phyloP scores from a whole-genome alignment of 2,797 vertebrate genomes.

The Poecilia gillii region DNA sequence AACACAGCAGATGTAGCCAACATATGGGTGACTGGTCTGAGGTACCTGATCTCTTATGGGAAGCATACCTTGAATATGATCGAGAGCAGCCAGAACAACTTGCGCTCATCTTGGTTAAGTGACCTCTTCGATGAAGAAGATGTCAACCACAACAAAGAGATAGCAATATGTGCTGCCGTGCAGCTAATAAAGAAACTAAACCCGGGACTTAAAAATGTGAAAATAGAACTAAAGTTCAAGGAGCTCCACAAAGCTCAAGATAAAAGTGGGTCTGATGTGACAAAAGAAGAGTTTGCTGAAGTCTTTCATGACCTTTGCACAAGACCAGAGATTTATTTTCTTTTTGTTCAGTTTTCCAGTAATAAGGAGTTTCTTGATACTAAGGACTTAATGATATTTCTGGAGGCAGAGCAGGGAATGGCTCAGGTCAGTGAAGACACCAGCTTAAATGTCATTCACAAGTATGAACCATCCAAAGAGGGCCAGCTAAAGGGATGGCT shows the following conservation, averaged over 20 bases:
- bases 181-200: conserved; percentile 92
- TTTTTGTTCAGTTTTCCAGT: conserved; percentile 99
- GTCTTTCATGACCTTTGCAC: conserved; percentile 99
- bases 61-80: conserved; percentile 97
- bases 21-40: conserved; percentile 96
- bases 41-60: conserved; percentile 97
- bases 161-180: conserved; percentile 88
- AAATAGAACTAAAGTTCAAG: conserved; percentile 97
- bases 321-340: conserved; percentile 97
- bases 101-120: conserved; percentile 96
- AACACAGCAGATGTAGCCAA: conserved; percentile 97
- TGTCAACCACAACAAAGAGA: conserved; percentile 81
- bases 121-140: conserved; percentile 90
- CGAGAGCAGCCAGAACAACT: conserved; percentile 93
- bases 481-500: conserved; percentile 93
- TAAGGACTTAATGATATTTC: conserved; percentile 99
- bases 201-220: conserved; percentile 94
- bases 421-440: conserved; percentile 95
- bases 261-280: conserved; percentile 86
- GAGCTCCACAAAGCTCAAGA: conserved; percentile 95
- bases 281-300: conserved; percentile 94
- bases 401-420: conserved; percentile 98
- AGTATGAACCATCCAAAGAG: conserved; percentile 93
- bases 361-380: conserved; percentile 98
- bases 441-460: conserved; percentile 94